Conservation (phyloP, 2,797 vertebrate genomes). For the Eulemur albifrons region DNA sequence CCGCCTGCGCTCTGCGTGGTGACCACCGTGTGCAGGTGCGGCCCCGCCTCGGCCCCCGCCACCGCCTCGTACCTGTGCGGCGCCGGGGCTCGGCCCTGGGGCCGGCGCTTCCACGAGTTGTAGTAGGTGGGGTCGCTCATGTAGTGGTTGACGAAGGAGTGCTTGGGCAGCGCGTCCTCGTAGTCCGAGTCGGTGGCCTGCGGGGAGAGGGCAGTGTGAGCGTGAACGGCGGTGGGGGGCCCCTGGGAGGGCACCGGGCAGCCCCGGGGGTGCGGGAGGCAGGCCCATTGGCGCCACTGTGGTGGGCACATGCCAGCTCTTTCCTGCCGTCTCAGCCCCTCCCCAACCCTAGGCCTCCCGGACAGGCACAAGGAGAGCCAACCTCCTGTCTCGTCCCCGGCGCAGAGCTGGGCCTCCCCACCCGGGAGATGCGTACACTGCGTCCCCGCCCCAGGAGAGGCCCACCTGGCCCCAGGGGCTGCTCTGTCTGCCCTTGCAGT, state of each 20-base stretch:
- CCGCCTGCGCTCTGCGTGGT: constrained; percentile 96
- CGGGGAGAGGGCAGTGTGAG: not conserved
- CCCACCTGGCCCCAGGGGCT: not conserved
- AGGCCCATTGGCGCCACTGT: not conserved
- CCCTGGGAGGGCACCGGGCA: too few species aligned
- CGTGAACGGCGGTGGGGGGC: rapidly evolving
- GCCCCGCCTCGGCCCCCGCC: constrained; percentile 87
- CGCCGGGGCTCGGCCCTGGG: constrained; percentile 88
- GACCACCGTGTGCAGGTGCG: constrained; percentile 95
- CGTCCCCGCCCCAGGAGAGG: not conserved
- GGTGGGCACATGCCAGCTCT: not conserved
- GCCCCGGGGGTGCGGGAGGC: rapidly evolving
- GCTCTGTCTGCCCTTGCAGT: not conserved
- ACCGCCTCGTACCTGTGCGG: constrained; percentile 93
- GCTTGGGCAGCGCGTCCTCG: constrained; percentile 94
- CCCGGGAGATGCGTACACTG: not conserved
- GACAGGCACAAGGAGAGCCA: not conserved
- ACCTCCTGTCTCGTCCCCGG: not conserved
- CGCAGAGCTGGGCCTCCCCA: not conserved
- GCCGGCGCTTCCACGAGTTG: constrained; percentile 96
- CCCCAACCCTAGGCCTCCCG: not conserved
- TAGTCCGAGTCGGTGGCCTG: constrained; percentile 95
- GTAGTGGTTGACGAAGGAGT: constrained; percentile 98
- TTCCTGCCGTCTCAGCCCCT: not conserved
- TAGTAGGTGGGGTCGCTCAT: constrained; percentile 98